Base-by-base conservation (phyloP, 2,888 invertebrate species). In the Brachypterus glaber region DNA sequence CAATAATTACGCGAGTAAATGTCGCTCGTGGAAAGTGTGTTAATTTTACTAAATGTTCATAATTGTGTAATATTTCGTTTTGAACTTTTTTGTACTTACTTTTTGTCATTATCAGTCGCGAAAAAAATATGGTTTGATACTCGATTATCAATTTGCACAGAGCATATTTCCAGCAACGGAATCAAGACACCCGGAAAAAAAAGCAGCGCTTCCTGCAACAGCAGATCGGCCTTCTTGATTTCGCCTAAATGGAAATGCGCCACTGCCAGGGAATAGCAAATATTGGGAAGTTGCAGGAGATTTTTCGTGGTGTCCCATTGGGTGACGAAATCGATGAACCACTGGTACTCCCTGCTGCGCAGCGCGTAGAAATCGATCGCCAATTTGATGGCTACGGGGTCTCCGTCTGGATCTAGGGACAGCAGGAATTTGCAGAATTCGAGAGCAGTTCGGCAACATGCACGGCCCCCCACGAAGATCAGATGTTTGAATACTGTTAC, bases 371-470 rank as follows among this genome's bases (percentile, higher is more conserved):
- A 86, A 63, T 91, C 91, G 17, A 91, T 71, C 52, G 81, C 71
- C 37, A 90, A 68, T 40, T 85, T 71, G 29, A 79, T 73, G n/a
- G 81, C 85, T 37, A 88, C 55, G 1, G 86, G 87, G 66, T 88
- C 88, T 8, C 69, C 72, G 9, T 78, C 77, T 1, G 84, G 82
- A 61, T 86, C 83, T 33, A 87, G 64, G 9, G 78, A 79, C 37
- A 89, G 67, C n/a, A 91, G 66, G 30, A 90, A 63, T 65, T 91
- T 91, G 58, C 84, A 82, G 49, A 88, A 76, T 63, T 92, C 90
- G 48, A 91, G 68, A n/a, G 90, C 83, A 2, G 91, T 90, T 45
- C 88, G 73, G 55, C 82, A 80, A 62, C 88, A 89, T 3, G 88
- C 86, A 45, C 84, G 71, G 42, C 80, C 79, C 17, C 85, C 83